Evolutionary conservation across 2,888 invertebrate species (phyloP).

Genomic region (Eupeodes luniger): DNA sequence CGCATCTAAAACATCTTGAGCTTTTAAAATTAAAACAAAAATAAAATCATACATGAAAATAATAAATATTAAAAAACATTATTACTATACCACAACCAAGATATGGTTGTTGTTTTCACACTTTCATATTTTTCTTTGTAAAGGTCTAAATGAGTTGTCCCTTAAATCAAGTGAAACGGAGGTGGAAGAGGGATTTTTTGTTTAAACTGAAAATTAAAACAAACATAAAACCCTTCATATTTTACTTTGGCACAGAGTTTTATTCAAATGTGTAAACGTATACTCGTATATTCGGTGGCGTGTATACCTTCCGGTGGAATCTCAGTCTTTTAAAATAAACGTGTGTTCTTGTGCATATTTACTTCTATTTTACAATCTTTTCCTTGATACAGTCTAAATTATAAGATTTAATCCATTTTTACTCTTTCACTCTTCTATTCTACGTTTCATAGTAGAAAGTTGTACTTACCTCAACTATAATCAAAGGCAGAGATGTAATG

Average conservation of each 20-base stretch:
- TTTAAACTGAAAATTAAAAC: background rate
- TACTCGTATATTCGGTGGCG: no score
- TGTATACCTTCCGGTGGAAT: slow-evolving; percentile 13
- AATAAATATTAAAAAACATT: background rate
- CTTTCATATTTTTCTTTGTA: background rate
- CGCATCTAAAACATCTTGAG: no score
- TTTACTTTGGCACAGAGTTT: background rate
- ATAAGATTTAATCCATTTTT: background rate
- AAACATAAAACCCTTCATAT: background rate
- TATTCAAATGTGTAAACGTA: background rate
- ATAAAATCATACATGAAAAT: background rate
- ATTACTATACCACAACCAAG: slow-evolving; percentile 9
- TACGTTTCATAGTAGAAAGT: no score
- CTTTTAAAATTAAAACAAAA: background rate
- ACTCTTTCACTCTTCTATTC: no score
- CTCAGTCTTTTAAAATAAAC: slow-evolving; percentile 19
- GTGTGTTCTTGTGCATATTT: background rate
- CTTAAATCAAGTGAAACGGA: background rate
- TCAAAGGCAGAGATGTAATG: no score
- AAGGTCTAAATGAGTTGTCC: background rate
- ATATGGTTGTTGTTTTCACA: slow-evolving; percentile 8
- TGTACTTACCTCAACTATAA: no score
- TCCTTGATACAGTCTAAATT: background rate
- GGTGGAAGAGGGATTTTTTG: background rate
- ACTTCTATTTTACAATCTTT: background rate